A percentile compares a stretch with the other conserved stretches of the same genome.
phyloP scores from a whole-genome alignment of 1,140 invertebrate species.

The Diabrotica virgifera region DNA sequence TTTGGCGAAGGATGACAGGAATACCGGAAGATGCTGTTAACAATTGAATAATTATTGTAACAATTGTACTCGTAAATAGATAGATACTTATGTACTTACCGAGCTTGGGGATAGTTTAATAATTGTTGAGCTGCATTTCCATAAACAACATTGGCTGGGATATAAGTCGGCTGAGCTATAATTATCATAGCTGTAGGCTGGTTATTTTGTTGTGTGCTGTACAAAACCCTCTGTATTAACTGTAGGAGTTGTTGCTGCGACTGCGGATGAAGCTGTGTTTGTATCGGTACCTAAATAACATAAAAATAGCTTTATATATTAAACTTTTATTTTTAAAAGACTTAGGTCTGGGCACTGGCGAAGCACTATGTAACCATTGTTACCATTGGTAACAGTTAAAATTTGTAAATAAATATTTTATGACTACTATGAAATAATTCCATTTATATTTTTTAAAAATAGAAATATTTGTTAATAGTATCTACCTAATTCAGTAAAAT shows the following conservation, averaged over 20 bases:
- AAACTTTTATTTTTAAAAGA: neutral
- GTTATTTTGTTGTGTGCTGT: constrained; percentile 7
- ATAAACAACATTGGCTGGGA: constrained; percentile 30
- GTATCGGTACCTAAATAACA: neutral
- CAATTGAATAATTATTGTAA: no score
- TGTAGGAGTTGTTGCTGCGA: constrained; percentile 11
- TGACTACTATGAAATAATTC: no score
- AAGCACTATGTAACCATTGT: no score
- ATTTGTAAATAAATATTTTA: no score
- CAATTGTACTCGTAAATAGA: no score
- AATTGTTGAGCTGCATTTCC: constrained; percentile 32
- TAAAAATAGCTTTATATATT: neutral
- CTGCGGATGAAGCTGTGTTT: constrained; percentile 7
- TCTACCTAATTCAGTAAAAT: no score
- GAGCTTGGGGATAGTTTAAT: constrained; percentile 35
- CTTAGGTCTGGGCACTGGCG: no score
- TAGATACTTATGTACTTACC: constrained; percentile 21
- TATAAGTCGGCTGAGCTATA: constrained; percentile 38
- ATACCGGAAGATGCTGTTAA: no score
- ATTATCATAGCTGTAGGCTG: constrained; percentile 36
- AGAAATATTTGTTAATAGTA: no score
- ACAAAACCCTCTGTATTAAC: constrained; percentile 12
- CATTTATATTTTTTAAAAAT: no score
- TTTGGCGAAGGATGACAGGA: no score
- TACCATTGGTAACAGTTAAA: no score